Evolutionary conservation across 2,113 vertebrate species (phyloP), one percentile per base, ranked within the genome.

Genomic region (Halcyon senegalensis): DNA sequence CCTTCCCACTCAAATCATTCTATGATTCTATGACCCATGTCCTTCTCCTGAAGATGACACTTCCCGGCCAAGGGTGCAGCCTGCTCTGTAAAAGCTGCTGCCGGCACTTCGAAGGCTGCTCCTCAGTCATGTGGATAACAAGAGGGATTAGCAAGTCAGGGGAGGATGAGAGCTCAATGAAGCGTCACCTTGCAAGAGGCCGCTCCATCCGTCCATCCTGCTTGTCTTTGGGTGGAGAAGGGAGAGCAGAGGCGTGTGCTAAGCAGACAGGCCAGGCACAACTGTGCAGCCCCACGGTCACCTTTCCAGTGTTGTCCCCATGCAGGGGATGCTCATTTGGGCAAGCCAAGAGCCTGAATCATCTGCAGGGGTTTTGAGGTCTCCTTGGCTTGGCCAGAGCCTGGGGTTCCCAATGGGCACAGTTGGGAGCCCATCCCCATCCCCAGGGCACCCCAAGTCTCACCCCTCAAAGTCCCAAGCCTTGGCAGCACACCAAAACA

Each of bases 131-230:
- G 94, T 85, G 84, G 93, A 73, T 94, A 95, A 97, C 0, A 0
- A 95, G 95, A 37, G 64, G 76, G 84, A 95, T 97, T 97, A 96
- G 89, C 12, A 7, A 69, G 14, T 44, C 58, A 30, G 64, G 87
- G 63, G 73, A 84, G 72, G 85, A 81, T 43, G 78, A 91, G 96
- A 95, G 72, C 33, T 88, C 81, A 85, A 89, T 48, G 94, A 97
- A 92, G 83, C 43, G 3, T 83, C 1, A 0, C 48, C 77, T 92
- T 84, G 62, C 79, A 85, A 95, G 79, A 87, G 46, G 70, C 78
- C 80, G 79, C 81, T 89, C 64, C 44, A n/a, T 82, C 72, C 51
- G 28, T 86, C 70, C 46, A 84, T 33, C 69, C 55, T 28, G 16
- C 81, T 43, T 19, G 46, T 25, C 50, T 51, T 67, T 23, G 56